These are phyloP conservation scores for Brachystomella parvula DNA, from an alignment of 1,140 invertebrate genomes.

Conservation along the genomic window DNA sequence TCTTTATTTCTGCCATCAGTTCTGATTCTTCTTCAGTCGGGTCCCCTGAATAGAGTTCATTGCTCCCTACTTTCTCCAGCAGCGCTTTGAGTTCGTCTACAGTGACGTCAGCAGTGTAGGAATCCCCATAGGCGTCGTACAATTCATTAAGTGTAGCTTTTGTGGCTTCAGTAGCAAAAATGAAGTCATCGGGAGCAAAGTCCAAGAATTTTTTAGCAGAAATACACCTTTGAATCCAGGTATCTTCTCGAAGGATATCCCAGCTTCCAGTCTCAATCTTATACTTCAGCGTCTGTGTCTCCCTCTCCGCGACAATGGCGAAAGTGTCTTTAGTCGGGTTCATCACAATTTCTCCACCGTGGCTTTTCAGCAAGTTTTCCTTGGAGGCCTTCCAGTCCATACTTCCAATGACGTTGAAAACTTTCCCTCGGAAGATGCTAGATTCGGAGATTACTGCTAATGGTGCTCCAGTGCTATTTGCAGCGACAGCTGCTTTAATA, in stretches of 20 bases:
- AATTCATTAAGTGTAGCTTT: conserved; percentile 44
- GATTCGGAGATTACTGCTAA: not conserved
- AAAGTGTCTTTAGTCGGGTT: conserved; percentile 39
- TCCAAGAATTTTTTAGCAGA: conserved; percentile 42
- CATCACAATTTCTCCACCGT: conserved; percentile 34
- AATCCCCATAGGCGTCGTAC: conserved; percentile 63
- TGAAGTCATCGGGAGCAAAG: conserved; percentile 47
- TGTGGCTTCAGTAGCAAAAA: conserved; percentile 45
- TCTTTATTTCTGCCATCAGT: not conserved
- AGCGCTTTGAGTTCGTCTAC: conserved; percentile 37
- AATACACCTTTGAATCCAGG: conserved; percentile 53
- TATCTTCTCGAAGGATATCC: conserved; percentile 46
- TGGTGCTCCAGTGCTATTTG: not conserved
- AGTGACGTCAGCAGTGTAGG: conserved; percentile 48
- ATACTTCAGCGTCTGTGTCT: conserved; percentile 25
- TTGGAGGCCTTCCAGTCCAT: conserved; percentile 39
- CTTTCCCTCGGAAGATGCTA: conserved; percentile 16
- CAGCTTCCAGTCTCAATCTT: not conserved
- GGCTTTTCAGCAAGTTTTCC: conserved; percentile 46
- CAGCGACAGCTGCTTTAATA: no score
- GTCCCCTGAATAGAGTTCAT: not conserved
- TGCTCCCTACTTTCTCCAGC: conserved; percentile 18
- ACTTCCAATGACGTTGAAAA: conserved; percentile 21
- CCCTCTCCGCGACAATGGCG: conserved; percentile 41
- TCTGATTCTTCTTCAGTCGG: no score